Percentiles rank a stretch among this genome's conserved stretches.
Evolutionary conservation across 2,113 vertebrate species (phyloP).

Genomic region (Podilymbus podiceps): DNA sequence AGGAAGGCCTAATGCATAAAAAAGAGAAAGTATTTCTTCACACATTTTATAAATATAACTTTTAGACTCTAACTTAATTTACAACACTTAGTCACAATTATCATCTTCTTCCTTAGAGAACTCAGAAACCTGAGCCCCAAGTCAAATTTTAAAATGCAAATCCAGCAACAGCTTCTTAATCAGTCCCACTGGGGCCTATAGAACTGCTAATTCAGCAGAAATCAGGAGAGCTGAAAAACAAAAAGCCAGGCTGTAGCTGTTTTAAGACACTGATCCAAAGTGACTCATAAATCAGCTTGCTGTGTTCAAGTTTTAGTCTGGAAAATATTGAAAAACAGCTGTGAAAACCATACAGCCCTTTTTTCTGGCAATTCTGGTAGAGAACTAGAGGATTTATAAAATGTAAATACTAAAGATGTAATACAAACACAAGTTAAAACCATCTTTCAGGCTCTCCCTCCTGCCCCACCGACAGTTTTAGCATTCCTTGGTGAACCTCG

Average conservation of each 20-base stretch:
- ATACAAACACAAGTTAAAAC: slow-evolving; percentile 65
- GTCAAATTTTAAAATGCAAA: slow-evolving; percentile 81
- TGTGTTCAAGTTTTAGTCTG: slow-evolving; percentile 83
- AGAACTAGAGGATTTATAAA: slow-evolving; percentile 66
- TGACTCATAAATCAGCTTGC: slow-evolving; percentile 91
- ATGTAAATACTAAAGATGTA: slow-evolving; percentile 63
- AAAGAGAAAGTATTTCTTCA: background rate
- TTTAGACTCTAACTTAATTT: slow-evolving; percentile 53
- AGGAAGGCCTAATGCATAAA: background rate
- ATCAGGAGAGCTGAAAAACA: slow-evolving; percentile 89
- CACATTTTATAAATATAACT: slow-evolving; percentile 30
- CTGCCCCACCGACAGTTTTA: slow-evolving; percentile 21
- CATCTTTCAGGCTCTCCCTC: slow-evolving; percentile 59
- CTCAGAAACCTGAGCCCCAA: slow-evolving; percentile 70
- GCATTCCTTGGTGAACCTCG: slow-evolving; percentile 49
- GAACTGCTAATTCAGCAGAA: slow-evolving; percentile 95
- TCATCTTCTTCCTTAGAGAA: slow-evolving; percentile 62
- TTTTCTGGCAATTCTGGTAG: slow-evolving; percentile 55
- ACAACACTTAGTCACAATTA: slow-evolving; percentile 63
- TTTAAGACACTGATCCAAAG: slow-evolving; percentile 91
- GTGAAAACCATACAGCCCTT: slow-evolving; percentile 77
- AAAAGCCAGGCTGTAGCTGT: slow-evolving; percentile 82
- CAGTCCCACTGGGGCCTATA: slow-evolving; percentile 82
- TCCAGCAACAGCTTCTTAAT: slow-evolving; percentile 86
- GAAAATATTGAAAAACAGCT: slow-evolving; percentile 83